Evolutionary conservation across 2,888 invertebrate genomes (phyloP), one percentile per base, ranked within the genome.

Genomic region (Bedellia somnulentella): DNA sequence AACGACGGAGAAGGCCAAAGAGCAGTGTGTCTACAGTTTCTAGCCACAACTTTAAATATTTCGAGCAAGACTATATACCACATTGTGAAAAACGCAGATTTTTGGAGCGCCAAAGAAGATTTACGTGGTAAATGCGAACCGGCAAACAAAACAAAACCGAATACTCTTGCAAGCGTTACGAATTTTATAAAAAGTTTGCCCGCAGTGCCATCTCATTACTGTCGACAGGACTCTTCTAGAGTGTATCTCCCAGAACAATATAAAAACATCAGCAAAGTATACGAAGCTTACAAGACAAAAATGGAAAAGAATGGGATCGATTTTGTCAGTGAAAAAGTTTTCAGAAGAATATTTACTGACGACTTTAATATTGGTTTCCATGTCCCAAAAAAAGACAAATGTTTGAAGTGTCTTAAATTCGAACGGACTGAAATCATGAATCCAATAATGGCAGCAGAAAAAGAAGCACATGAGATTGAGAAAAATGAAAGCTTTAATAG

Each of bases 301-400:
- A 15, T 11, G 6, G 11, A 10, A 5, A 17, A 13, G 5, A 12
- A 37, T 14, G 31, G 25, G 41, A 44, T 27, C 39, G 32, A 38
- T 25, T 13, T 23, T 9, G 29, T 44, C 4, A 31, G 35, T 11
- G 39, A 41, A 26, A 38, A 26, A 23, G 25, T 42, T 13, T 42
- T 43, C 26, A 35, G 41, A 9, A 30, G 34, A 23, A 35, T 42
- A 29, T 42, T 43, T 24, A 27, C 16, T 2, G 29, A 39, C 5
- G 32, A 41, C 4, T 40, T 43, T 23, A 42, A 42, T 18, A 40
- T 40, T n/a, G 34, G 33, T 3, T 41, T 44, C 15, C 39, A 42
- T 33, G 34, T 42, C 2, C 40, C 41, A 3, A 40, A 38, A 33
- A 44, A 42, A 27, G 40, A 44, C 11, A 41, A 44, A 25, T 42